Evolutionary conservation across 2,888 invertebrate genomes (phyloP).

Genomic region (Pinctada fucata): DNA sequence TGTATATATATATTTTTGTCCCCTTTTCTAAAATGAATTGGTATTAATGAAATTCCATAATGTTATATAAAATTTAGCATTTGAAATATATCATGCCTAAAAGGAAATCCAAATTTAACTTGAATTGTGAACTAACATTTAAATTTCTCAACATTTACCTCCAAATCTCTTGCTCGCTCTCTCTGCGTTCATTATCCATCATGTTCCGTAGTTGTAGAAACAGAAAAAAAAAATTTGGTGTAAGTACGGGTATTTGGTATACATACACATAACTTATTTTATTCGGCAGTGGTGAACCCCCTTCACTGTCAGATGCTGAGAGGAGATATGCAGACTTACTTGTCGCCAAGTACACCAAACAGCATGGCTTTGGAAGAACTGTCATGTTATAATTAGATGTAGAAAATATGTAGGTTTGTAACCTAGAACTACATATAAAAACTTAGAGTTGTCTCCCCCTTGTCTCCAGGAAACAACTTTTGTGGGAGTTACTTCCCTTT

Average conservation of each 20-base stretch:
- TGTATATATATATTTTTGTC: not conserved
- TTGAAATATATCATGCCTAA: no score
- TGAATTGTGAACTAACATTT: no score
- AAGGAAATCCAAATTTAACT: no score
- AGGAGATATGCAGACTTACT: slow-evolving; percentile 68
- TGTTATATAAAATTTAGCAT: no score
- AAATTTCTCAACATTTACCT: no score
- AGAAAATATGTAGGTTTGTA: slow-evolving; percentile 12
- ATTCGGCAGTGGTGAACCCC: slow-evolving; percentile 50
- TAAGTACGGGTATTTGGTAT: no score
- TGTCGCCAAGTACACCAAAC: slow-evolving; percentile 69
- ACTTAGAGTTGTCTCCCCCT: not conserved
- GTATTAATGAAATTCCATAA: not conserved
- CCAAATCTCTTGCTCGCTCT: no score
- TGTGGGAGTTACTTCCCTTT: not conserved
- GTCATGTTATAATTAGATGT: slow-evolving; percentile 5
- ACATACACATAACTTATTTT: slow-evolving; percentile 1
- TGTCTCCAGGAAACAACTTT: not conserved
- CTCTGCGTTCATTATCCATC: no score
- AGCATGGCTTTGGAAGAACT: slow-evolving; percentile 46
- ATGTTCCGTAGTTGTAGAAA: no score
- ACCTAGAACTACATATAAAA: not conserved
- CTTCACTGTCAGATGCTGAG: slow-evolving; percentile 65
- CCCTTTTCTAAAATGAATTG: not conserved
- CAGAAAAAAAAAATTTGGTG: no score